Evolutionary conservation across 2,797 vertebrate species (phyloP), one percentile per base, ranked within the genome.

Genomic region (Microctenopoma steveboyesi): DNA sequence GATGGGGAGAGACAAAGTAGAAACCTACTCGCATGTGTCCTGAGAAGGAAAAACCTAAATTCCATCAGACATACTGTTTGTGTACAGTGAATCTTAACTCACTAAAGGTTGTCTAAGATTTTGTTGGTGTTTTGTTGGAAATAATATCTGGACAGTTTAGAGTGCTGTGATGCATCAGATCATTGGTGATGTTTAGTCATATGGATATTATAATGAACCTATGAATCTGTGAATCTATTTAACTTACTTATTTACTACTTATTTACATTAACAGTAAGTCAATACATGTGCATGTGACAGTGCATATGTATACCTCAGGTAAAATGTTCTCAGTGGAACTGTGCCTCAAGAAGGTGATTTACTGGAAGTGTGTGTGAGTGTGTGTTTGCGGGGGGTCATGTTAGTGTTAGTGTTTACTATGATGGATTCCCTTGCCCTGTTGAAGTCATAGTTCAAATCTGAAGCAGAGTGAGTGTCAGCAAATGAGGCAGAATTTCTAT

Each of bases 1-100:
- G 15, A 46, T 28, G n/a, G 53, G 18, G 10, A 28, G 1, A 30
- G 51, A 12, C 22, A 39, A 30, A 46, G 16, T 28, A 47, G 60
- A 52, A 40, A 14, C 35, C 8, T 30, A 27, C 42, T 30, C 63
- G 63, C 10, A 16, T 55, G 16, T 15, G 8, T 35, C 30, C 45
- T 48, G 35, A 43, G 27, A 57, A 33, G 7, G 30, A 42, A 56
- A 65, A 53, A 74, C 33, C 15, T 33, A 30, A 30, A 4, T 30
- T 6, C 28, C 28, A 30, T 30, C 28, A 30, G 30, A 33, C 30
- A 6, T 33, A 33, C 30, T 33, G 30, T 33, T 6, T 33, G 30
- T 33, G 30, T 33, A 33, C 5, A 33, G 30, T 33, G 5, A 33
- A 47, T n/a, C 37, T 4, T 6, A 37, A 51, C 16, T 12, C 30